phyloP scores from a whole-genome alignment of 1,140 invertebrate species.

The Phortica variegata region DNA sequence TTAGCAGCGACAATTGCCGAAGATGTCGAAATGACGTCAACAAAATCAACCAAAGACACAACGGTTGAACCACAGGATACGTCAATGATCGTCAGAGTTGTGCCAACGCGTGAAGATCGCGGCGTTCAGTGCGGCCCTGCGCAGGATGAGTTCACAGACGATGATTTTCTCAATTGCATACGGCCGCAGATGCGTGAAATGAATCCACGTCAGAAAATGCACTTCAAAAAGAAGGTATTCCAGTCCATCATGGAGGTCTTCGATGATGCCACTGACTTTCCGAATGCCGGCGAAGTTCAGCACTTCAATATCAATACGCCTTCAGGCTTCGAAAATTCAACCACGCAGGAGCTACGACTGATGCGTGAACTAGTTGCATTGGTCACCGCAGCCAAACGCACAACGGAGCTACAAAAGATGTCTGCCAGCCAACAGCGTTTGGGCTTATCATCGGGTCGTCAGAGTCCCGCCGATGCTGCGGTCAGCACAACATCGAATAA shows the following conservation, averaged over 20 bases:
- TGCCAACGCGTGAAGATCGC: no score
- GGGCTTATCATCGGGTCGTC: background rate
- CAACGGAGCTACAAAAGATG: background rate
- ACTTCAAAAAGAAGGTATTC: constrained; percentile 39
- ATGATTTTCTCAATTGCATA: constrained; percentile 37
- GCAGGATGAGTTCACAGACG: constrained; percentile 22
- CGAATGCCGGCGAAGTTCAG: constrained; percentile 26
- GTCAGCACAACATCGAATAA: background rate
- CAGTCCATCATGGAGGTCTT: constrained; percentile 41
- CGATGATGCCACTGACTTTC: constrained; percentile 43
- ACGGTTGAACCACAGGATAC: no score
- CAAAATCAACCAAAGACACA: no score
- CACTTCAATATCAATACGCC: constrained; percentile 45
- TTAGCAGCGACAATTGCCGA: no score
- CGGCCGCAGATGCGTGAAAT: constrained; percentile 35
- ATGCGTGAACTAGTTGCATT: constrained; percentile 31
- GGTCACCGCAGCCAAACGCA: constrained; percentile 25
- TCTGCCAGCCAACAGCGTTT: background rate
- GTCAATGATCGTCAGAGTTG: no score
- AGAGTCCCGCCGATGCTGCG: background rate
- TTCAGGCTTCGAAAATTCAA: constrained; percentile 27
- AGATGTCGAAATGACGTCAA: no score
- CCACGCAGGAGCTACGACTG: constrained; percentile 24
- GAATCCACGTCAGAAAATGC: constrained; percentile 41
- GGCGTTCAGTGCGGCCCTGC: no score